Conservation (phyloP, 2,797 vertebrate genomes). For the Epinephelus malabaricus region DNA sequence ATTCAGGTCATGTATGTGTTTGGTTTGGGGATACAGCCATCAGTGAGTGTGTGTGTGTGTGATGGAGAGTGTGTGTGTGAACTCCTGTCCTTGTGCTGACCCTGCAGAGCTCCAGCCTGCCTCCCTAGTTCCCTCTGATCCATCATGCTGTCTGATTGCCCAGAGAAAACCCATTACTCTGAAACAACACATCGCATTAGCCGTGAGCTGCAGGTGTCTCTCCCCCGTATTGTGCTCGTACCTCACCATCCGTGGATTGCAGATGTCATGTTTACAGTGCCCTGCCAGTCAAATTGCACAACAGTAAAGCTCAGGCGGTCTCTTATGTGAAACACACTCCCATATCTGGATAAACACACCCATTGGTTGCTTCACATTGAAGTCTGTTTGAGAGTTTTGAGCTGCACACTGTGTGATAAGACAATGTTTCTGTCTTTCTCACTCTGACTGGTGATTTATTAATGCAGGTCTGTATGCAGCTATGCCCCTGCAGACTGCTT, state of each 20-base stretch:
- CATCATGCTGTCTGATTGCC: conserved; percentile 78
- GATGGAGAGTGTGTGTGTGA: conserved; percentile 73
- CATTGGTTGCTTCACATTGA: background rate
- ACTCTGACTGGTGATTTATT: conserved; percentile 81
- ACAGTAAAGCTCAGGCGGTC: background rate
- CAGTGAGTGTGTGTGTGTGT: conserved; percentile 48
- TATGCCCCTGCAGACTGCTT: conserved; percentile 65
- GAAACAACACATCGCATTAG: conserved; percentile 67
- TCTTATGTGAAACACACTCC: background rate
- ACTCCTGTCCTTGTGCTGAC: conserved; percentile 81
- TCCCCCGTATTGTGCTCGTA: conserved; percentile 37
- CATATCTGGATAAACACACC: conserved; percentile 7
- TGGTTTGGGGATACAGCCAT: conserved; percentile 32
- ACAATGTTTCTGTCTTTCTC: conserved; percentile 61
- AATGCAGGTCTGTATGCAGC: conserved; percentile 82
- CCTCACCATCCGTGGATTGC: conserved; percentile 49
- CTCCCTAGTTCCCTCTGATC: conserved; percentile 74
- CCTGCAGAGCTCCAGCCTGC: conserved; percentile 74
- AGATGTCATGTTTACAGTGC: conserved; percentile 52
- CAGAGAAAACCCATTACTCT: conserved; percentile 75
- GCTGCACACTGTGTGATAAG: conserved; percentile 43
- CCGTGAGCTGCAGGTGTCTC: conserved; percentile 74
- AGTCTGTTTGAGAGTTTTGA: conserved; percentile 13
- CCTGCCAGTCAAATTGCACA: conserved; percentile 31
- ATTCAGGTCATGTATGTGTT: conserved; percentile 55